Evolutionary conservation across 1,140 invertebrate species (phyloP).

Genomic region (Araneus ventricosus): DNA sequence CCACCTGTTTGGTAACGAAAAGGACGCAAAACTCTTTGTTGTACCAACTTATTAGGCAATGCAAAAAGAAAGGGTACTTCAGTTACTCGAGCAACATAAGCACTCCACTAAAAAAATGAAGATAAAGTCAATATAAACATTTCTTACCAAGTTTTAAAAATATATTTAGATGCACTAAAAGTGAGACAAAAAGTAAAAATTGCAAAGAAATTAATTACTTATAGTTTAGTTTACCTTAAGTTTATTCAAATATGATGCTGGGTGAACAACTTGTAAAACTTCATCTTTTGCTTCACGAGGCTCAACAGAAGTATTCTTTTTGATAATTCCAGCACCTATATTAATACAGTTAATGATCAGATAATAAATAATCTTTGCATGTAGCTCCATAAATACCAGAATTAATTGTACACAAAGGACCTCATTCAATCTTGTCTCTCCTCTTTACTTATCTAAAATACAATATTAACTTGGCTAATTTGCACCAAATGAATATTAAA

Average conservation of each 20-base stretch:
- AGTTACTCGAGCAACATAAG: slow-evolving; percentile 88
- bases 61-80: slow-evolving; percentile 88
- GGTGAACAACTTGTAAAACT: slow-evolving; percentile 87
- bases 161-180: neutral
- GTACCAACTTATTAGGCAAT: slow-evolving; percentile 89
- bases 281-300: slow-evolving; percentile 86
- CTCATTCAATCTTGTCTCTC: slow-evolving; percentile 82
- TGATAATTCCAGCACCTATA: slow-evolving; percentile 80
- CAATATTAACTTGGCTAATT: too few relatives aligned
- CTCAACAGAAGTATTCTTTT: slow-evolving; percentile 79
- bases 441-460: slow-evolving; percentile 83
- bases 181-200: too few relatives aligned
- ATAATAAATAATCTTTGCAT: neutral
- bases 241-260: slow-evolving; percentile 86
- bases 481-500: too few relatives aligned
- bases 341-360: slow-evolving; percentile 12
- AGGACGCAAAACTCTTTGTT: slow-evolving; percentile 87
- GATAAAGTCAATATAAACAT: neutral
- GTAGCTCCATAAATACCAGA: slow-evolving; percentile 78
- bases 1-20: slow-evolving; percentile 90
- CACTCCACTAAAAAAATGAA: slow-evolving; percentile 84
- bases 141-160: neutral
- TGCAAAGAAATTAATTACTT: too few relatives aligned
- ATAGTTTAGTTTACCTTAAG: slow-evolving; percentile 77
- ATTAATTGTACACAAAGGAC: slow-evolving; percentile 82